Evolutionary conservation across 2,888 invertebrate species (phyloP).

Genomic region (Eurytoma californica): DNA sequence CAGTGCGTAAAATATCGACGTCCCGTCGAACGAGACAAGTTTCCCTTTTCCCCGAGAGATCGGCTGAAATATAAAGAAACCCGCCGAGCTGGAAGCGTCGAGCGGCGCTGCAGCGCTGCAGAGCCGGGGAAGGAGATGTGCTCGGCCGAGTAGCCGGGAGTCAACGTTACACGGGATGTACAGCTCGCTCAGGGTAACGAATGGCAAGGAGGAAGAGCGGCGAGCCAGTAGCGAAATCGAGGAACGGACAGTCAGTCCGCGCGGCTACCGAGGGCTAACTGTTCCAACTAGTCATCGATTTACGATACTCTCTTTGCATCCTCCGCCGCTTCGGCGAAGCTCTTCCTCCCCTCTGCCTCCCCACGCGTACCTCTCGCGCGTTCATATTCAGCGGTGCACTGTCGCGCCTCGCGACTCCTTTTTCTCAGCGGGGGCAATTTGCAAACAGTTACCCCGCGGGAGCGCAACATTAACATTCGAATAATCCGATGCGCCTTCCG

Average conservation of each 20-base stretch:
- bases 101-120: not conserved
- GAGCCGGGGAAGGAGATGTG: constrained; percentile 10
- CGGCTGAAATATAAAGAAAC: constrained; percentile 29
- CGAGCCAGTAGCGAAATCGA: constrained; percentile 28
- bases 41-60: constrained; percentile 5
- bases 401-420: constrained; percentile 18
- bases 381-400: constrained; percentile 26
- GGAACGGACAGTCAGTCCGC: constrained; percentile 29
- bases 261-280: constrained; percentile 50
- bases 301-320: constrained; percentile 59
- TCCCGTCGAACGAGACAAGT: not conserved
- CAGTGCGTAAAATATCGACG: too few relatives aligned
- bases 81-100: constrained; percentile 31
- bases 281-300: constrained; percentile 63
- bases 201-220: constrained; percentile 34
- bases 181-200: constrained; percentile 30
- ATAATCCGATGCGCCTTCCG: constrained; percentile 28
- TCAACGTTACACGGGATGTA: constrained; percentile 20
- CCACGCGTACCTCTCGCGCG: not conserved
- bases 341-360: not conserved
- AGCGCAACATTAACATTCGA: constrained; percentile 16
- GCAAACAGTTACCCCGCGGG: constrained; percentile 37
- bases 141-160: constrained; percentile 24
- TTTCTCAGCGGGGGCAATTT: constrained; percentile 15
- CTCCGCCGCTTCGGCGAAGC: not conserved